phyloP scores from a whole-genome alignment of 2,888 invertebrate species.

The Conomelus anceps region DNA sequence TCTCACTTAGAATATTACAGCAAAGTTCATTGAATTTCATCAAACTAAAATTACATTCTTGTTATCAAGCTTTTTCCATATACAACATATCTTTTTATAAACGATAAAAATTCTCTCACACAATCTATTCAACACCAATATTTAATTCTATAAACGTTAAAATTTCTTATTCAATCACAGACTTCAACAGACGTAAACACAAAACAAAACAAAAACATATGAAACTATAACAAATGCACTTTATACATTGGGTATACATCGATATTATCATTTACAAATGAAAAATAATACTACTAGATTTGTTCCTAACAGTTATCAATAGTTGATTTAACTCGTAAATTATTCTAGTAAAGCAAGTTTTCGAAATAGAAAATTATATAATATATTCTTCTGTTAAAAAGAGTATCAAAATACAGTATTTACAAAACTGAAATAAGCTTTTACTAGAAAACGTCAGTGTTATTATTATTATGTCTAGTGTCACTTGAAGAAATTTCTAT shows the following conservation, averaged over 20 bases:
- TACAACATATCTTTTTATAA: neutral
- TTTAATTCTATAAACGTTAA: neutral
- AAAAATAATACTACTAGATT: neutral
- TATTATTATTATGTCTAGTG: too few species aligned
- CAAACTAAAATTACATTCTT: neutral
- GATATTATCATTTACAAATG: neutral
- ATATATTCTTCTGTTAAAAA: neutral
- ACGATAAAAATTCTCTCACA: neutral
- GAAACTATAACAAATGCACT: neutral
- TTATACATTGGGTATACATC: neutral
- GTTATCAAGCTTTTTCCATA: neutral
- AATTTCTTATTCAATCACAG: neutral
- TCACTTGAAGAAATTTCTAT: neutral
- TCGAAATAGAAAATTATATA: neutral
- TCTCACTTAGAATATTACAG: neutral
- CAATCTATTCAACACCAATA: neutral
- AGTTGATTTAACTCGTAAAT: neutral
- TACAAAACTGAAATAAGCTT: neutral
- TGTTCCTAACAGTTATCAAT: neutral
- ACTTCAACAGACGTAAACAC: neutral
- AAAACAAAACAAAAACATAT: neutral
- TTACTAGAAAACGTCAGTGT: neutral
- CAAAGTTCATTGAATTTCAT: neutral
- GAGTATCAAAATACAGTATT: neutral
- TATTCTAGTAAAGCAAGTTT: neutral